These are phyloP conservation scores for Andrena flavipes DNA, from an alignment of 2,888 invertebrate species.

Conservation along the genomic window DNA sequence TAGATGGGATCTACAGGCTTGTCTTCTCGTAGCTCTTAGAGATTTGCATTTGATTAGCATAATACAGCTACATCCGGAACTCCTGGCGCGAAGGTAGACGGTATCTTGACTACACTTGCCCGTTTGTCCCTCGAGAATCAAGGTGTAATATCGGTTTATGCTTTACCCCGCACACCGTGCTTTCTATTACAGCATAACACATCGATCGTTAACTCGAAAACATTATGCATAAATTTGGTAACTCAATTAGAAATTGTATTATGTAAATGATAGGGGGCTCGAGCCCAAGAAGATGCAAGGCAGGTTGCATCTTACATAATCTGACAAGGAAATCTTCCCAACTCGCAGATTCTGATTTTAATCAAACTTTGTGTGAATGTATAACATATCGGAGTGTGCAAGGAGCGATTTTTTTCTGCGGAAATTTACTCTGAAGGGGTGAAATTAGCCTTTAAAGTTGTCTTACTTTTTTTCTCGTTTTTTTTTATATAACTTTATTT, in stretches of 20 bases:
- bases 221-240: slow-evolving; percentile 1
- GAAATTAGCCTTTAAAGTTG: too few relatives aligned
- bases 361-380: too few relatives aligned
- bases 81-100: slow-evolving; percentile 56
- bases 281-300: background rate
- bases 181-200: background rate
- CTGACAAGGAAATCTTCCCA: too few relatives aligned
- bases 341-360: too few relatives aligned
- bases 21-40: slow-evolving; percentile 63
- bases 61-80: slow-evolving; percentile 72
- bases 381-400: too few relatives aligned
- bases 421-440: too few relatives aligned
- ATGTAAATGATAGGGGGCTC: background rate
- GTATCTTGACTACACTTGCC: slow-evolving; percentile 65
- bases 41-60: slow-evolving; percentile 80
- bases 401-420: too few relatives aligned
- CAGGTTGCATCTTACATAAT: background rate
- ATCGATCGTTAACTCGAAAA: slow-evolving; percentile 19
- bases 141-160: slow-evolving; percentile 49
- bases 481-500: too few relatives aligned
- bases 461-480: too few relatives aligned
- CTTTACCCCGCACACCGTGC: background rate
- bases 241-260: background rate
- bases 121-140: slow-evolving; percentile 53
- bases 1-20: slow-evolving; percentile 42